Percentiles rank a stretch among this genome's conserved stretches.
Conservation (phyloP, 2,797 vertebrate species). For the Echiichthys vipera region DNA sequence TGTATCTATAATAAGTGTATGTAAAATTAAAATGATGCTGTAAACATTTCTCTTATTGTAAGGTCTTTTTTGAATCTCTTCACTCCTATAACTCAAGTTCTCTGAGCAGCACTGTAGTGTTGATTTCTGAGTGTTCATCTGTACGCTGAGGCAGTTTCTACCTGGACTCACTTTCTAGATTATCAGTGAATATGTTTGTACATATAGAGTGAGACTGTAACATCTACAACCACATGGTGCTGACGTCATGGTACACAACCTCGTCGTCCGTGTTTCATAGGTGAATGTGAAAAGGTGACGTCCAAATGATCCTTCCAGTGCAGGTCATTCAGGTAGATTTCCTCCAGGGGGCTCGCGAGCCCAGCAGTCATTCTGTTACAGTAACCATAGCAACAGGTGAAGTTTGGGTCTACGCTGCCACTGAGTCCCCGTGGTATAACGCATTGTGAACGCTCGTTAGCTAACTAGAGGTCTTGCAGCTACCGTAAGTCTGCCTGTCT, state of each 20-base stretch:
- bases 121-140: background rate
- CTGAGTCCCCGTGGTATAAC: too few relatives aligned
- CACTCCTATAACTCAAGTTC: background rate
- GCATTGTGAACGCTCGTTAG: background rate
- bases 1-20: background rate
- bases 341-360: background rate
- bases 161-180: background rate
- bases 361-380: background rate
- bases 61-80: background rate
- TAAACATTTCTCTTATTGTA: background rate
- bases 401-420: background rate
- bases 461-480: background rate
- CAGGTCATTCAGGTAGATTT: too few relatives aligned
- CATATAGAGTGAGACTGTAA: too few relatives aligned
- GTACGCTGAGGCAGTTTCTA: background rate
- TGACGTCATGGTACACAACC: background rate
- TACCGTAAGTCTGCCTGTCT: background rate
- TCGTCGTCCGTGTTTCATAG: too few relatives aligned
- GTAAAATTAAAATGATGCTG: background rate
- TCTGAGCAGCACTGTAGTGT: background rate
- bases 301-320: too few relatives aligned
- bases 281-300: too few relatives aligned
- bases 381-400: slow-evolving; percentile 45
- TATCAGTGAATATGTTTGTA: background rate
- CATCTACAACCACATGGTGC: background rate